Conservation (phyloP, 1,140 invertebrate genomes). For the Macrobrachium rosenbergii region DNA sequence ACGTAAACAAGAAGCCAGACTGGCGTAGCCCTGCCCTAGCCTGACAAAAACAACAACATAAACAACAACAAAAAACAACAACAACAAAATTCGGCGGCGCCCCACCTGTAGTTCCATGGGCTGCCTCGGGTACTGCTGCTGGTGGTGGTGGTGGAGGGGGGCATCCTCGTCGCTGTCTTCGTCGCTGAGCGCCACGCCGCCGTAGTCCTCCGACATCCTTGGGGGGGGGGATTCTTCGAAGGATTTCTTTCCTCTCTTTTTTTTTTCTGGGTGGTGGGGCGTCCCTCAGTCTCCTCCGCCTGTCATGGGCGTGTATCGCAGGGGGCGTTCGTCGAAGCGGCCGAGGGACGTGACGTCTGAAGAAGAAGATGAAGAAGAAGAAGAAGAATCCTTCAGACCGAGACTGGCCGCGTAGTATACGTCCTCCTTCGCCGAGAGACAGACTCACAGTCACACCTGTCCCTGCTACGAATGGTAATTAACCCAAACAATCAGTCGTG, state of each 20-base stretch:
- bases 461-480: slow-evolving; percentile 24
- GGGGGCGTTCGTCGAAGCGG: background rate
- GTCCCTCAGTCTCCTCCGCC: too few species aligned
- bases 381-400: too few species aligned
- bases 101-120: slow-evolving; percentile 50
- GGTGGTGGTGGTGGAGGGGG: slow-evolving; percentile 10
- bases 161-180: slow-evolving; percentile 56
- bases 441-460: background rate
- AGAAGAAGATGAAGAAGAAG: too few species aligned
- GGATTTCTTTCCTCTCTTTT: background rate
- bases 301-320: too few species aligned
- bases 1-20: too few species aligned
- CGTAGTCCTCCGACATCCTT: slow-evolving; percentile 47
- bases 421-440: background rate
- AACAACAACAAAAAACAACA: too few species aligned
- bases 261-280: background rate
- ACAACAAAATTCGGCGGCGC: background rate
- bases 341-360: too few species aligned
- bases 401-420: too few species aligned
- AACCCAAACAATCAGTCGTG: slow-evolving; percentile 38
- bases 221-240: background rate
- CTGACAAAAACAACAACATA: too few species aligned
- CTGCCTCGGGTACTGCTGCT: slow-evolving; percentile 1
- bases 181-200: slow-evolving; percentile 38
- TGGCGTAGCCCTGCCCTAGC: too few species aligned